Conservation (phyloP, 1,140 invertebrate genomes). For the Maniola jurtina region DNA sequence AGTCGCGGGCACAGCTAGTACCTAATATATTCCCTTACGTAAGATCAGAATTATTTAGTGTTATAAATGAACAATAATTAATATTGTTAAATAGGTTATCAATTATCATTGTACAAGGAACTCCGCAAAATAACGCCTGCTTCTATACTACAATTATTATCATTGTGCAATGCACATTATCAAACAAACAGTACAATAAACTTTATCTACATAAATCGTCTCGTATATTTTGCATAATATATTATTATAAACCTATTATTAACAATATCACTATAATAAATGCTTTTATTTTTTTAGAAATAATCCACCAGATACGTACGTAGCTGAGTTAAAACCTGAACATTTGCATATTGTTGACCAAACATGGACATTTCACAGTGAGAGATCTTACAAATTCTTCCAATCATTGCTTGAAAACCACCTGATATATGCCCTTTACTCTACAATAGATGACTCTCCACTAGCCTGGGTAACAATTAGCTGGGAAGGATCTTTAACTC, state of each 20-base stretch:
- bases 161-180: neutral
- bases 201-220: neutral
- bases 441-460: slow-evolving; percentile 29
- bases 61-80: neutral
- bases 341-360: slow-evolving; percentile 39
- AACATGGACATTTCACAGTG: slow-evolving; percentile 39
- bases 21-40: no score
- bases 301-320: slow-evolving; percentile 35
- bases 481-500: slow-evolving; percentile 31
- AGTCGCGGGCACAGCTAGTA: no score
- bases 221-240: no score
- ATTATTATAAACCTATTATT: no score
- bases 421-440: slow-evolving; percentile 39
- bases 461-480: slow-evolving; percentile 36
- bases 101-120: no score
- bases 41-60: neutral
- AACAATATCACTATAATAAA: neutral
- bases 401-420: slow-evolving; percentile 31
- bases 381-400: slow-evolving; percentile 28
- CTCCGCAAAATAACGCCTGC: no score
- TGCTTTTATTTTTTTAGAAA: slow-evolving; percentile 19
- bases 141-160: no score
- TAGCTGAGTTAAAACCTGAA: slow-evolving; percentile 32
- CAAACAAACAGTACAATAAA: neutral
- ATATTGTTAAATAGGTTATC: no score